Conservation (phyloP, 2,113 vertebrate species). For the Struthio camelus region DNA sequence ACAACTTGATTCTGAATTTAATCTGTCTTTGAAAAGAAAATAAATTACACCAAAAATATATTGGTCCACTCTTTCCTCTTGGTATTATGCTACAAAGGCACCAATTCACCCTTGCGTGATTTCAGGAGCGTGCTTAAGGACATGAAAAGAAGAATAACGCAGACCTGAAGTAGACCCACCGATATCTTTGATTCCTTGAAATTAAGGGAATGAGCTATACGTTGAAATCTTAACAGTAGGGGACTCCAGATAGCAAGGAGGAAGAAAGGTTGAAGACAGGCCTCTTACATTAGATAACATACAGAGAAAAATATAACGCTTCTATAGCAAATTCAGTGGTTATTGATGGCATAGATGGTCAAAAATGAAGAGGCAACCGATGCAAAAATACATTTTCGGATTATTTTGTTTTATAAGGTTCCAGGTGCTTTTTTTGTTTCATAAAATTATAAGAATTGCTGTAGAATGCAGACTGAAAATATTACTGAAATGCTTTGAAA, state of each 20-base stretch:
- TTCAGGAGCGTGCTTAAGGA: background rate
- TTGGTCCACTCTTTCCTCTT: background rate
- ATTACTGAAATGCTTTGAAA: background rate
- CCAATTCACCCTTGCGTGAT: background rate
- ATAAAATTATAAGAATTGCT: background rate
- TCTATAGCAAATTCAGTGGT: background rate
- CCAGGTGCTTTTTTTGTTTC: background rate
- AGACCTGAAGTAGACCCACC: background rate
- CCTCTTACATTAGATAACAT: background rate
- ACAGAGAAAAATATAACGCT: background rate
- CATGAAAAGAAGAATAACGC: background rate
- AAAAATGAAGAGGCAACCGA: background rate
- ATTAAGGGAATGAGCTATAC: background rate
- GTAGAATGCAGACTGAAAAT: background rate
- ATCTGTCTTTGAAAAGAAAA: background rate
- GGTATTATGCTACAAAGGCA: background rate
- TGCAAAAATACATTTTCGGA: background rate
- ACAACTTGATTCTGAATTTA: background rate
- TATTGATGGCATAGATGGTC: background rate
- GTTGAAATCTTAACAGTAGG: background rate
- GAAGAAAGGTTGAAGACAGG: background rate
- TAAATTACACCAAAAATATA: background rate
- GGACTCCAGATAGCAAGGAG: background rate
- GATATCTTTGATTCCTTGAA: background rate
- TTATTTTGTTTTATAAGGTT: background rate